A percentile compares a stretch with the other conserved stretches of the same genome.
These are phyloP conservation scores for Oscheius myriophilus DNA, from an alignment of 2,888 invertebrate species.

Conservation along the genomic window DNA sequence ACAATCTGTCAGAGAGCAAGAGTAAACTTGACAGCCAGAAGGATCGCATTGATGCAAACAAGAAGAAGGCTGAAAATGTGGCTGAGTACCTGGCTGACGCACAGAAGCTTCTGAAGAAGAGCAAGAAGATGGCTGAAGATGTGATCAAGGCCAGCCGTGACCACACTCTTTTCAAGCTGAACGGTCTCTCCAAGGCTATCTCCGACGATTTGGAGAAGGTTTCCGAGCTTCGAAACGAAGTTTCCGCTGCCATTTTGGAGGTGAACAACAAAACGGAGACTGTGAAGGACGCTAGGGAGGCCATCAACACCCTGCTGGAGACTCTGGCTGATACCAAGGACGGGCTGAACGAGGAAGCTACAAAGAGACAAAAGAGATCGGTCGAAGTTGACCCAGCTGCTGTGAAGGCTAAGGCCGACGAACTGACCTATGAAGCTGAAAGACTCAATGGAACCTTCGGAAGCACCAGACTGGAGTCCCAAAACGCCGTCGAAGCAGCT, in stretches of 20 bases:
- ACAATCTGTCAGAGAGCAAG: conserved; percentile 13
- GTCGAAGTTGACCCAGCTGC: conserved; percentile 30
- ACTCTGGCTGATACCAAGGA: conserved; percentile 40
- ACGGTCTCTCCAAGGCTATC: conserved; percentile 44
- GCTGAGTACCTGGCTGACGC: conserved; percentile 41
- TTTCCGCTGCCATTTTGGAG: conserved; percentile 22
- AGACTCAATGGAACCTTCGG: conserved; percentile 24
- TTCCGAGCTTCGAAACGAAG: conserved; percentile 33
- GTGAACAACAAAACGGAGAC: conserved; percentile 41
- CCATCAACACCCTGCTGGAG: conserved; percentile 30
- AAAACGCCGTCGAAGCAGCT: conserved; percentile 58
- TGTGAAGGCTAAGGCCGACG: conserved; percentile 35
- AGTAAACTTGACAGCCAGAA: background rate
- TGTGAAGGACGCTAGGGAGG: conserved; percentile 40
- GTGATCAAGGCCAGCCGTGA: conserved; percentile 21
- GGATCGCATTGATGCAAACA: conserved; percentile 31
- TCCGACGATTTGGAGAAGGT: conserved; percentile 39
- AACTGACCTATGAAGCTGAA: conserved; percentile 38
- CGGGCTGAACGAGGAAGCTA: conserved; percentile 36
- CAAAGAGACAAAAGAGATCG: conserved; percentile 32
- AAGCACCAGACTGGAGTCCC: conserved; percentile 26
- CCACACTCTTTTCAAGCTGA: conserved; percentile 36
- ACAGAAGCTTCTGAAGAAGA: conserved; percentile 45
- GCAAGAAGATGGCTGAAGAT: conserved; percentile 42
- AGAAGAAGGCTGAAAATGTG: conserved; percentile 34